Conservation (phyloP, 2,113 vertebrate species). For the Balaeniceps rex region DNA sequence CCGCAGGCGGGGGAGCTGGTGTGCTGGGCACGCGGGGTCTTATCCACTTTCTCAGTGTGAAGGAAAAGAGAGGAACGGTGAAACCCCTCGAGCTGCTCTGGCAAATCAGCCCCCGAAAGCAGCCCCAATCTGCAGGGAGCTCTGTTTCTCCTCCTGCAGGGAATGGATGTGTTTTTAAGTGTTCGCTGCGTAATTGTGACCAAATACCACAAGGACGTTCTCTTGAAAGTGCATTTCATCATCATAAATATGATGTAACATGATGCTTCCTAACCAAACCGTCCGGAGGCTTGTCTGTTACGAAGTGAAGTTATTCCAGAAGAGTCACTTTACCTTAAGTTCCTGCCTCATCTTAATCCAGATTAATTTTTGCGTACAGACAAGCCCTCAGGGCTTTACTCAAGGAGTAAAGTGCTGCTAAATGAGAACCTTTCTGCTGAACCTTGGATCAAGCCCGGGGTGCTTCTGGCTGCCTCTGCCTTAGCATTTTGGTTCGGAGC, state of each 20-base stretch:
- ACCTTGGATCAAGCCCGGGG: not conserved
- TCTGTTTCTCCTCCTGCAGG: not conserved
- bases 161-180: constrained; percentile 13
- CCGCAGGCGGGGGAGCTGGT: not conserved
- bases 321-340: not conserved
- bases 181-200: not conserved
- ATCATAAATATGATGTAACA: constrained; percentile 23
- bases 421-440: not conserved
- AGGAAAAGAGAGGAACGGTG: not conserved
- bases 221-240: constrained; percentile 40
- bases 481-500: not conserved
- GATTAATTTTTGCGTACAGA: constrained; percentile 40
- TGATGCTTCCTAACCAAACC: not conserved
- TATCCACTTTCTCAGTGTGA: not conserved
- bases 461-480: not conserved
- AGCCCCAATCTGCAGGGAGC: not conserved
- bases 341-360: constrained; percentile 30
- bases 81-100: not conserved
- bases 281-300: not conserved
- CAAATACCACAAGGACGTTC: not conserved
- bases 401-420: not conserved
- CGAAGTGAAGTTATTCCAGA: not conserved
- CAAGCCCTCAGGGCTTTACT: constrained; percentile 13
- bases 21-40: rapidly evolving
- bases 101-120: not conserved